These are phyloP conservation scores for Coleophora deauratella DNA, from an alignment of 2,888 invertebrate genomes.

Conservation along the genomic window DNA sequence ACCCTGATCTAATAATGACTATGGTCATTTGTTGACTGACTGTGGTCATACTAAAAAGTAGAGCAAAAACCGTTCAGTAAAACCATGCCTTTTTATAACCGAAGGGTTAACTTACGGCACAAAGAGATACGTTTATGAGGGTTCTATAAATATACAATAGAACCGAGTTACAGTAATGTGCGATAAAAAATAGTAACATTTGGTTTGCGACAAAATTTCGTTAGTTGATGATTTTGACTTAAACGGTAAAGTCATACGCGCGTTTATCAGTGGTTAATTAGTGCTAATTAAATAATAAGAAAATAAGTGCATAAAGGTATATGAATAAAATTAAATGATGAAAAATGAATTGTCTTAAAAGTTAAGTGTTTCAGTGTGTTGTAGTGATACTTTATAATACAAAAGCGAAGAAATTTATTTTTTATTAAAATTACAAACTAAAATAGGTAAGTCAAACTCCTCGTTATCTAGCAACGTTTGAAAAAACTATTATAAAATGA, in stretches of 20 bases:
- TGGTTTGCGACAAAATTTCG: constrained; percentile 34
- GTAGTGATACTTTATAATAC: no score
- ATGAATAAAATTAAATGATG: no score
- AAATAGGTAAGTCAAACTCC: no score
- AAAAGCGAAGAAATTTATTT: no score
- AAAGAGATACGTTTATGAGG: constrained; percentile 49
- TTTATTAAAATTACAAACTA: no score
- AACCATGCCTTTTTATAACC: constrained; percentile 33
- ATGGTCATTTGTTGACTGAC: constrained; percentile 51
- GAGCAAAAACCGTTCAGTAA: constrained; percentile 55
- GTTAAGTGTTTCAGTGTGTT: no score
- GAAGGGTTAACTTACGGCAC: constrained; percentile 54
- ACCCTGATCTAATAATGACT: constrained; percentile 27
- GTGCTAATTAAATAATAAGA: no score
- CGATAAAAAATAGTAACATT: constrained; percentile 40
- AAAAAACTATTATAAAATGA: no score
- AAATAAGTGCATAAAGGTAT: no score
- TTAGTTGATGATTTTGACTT: constrained; percentile 56
- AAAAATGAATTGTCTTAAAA: no score
- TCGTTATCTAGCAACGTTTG: no score
- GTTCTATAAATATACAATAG: constrained; percentile 57
- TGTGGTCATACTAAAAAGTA: constrained; percentile 61
- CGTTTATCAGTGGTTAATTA: not conserved
- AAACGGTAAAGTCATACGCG: constrained; percentile 37
- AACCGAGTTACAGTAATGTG: constrained; percentile 50